phyloP scores from a whole-genome alignment of 2,888 invertebrate species.

The Scelioninae gen. 1 region DNA sequence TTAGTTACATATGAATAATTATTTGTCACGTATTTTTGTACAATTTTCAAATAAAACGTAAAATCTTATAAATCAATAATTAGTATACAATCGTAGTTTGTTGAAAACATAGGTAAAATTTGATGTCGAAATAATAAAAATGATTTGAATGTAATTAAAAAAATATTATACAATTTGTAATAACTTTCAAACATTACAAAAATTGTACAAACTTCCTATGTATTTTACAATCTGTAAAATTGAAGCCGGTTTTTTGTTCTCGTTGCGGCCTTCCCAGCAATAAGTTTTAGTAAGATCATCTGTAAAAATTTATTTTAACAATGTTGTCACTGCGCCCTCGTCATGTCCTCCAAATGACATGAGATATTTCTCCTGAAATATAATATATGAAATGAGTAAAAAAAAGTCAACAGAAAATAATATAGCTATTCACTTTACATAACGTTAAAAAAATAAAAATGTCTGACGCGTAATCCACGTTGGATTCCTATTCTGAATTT shows the following conservation, averaged over 20 bases:
- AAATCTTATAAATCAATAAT: too few relatives aligned
- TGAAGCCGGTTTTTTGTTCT: constrained; percentile 19
- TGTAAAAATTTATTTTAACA: constrained; percentile 19
- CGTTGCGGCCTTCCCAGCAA: constrained; percentile 31
- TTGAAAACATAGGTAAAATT: too few relatives aligned
- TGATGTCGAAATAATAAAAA: not conserved
- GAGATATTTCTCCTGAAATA: constrained; percentile 23
- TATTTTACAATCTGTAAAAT: constrained; percentile 16
- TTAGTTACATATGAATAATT: too few relatives aligned
- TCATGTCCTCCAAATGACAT: constrained; percentile 17
- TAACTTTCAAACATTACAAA: constrained; percentile 13
- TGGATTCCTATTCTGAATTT: too few relatives aligned
- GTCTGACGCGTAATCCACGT: too few relatives aligned
- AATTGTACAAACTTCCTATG: constrained; percentile 23
- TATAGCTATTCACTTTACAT: too few relatives aligned
- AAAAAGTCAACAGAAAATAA: too few relatives aligned
- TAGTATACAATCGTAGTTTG: too few relatives aligned
- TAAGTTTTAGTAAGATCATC: constrained; percentile 19
- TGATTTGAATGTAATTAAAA: not conserved
- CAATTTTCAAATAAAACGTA: too few relatives aligned
- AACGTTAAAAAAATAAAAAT: too few relatives aligned
- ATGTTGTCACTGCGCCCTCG: constrained; percentile 12
- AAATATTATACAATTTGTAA: not conserved
- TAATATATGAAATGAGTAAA: not conserved
- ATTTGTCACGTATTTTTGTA: too few relatives aligned